Base-by-base conservation (phyloP, 2,888 invertebrate species). In the Hypomecis punctinalis region DNA sequence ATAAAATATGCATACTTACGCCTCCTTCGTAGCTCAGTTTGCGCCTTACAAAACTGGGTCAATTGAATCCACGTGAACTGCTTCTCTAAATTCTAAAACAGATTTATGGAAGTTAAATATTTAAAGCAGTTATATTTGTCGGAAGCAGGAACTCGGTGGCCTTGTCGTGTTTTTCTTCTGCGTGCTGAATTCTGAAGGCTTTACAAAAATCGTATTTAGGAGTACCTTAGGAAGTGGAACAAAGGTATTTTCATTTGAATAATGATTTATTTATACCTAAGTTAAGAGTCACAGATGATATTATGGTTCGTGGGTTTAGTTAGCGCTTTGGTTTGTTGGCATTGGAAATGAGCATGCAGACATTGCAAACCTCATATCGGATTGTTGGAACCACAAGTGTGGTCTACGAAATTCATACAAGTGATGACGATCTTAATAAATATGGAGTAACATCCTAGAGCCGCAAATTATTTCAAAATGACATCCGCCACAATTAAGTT, bases 61-160 rank as follows among this genome's bases (percentile, higher is more conserved):
- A 73, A 77, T 77, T 78, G 23, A 23, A 23, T 76, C 71, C 70
- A 71, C 67, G 69, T 80, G 78, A 80, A 77, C 74, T 76, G 74
- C 52, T 73, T 70, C 71, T 68, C 70, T 76, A 73, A 76, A 76
- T 75, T 76, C 72, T 77, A 63, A 72, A 79, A 71, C 66, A 54
- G 65, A 71, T 70, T 72, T 74, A 48, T 63, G 53, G 46, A 45
- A 58, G 48, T 60, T 62, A 59, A 59, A 55, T 60, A 61, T 59
- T 61, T 64, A 48, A 64, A 56, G 51, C 57, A 33, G 39, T 49
- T 45, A 61, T 52, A 57, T 65, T 54, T 52, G 60, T 60, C 37
- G 55, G 60, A 51, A 60, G 45, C 58, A 36, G 49, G 58, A 47
- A 54, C 49, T 49, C 58, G 7, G 9, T 37, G 60, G 23, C 60